Percentiles rank a stretch among this genome's conserved stretches.
phyloP scores from a whole-genome alignment of 2,888 invertebrate species.

The Octodonta nipae region DNA sequence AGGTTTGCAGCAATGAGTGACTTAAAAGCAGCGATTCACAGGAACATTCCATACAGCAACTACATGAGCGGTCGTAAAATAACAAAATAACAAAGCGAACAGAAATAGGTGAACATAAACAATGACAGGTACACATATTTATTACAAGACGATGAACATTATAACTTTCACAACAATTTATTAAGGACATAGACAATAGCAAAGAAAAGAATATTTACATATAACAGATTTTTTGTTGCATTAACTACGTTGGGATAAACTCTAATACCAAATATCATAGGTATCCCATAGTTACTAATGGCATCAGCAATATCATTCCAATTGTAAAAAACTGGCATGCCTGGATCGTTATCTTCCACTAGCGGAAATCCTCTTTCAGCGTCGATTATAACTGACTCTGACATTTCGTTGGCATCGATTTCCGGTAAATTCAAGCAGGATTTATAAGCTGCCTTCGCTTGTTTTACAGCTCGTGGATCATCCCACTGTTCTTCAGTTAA shows the following conservation, averaged over 20 bases:
- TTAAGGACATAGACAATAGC: too few relatives aligned
- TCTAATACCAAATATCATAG: conserved; percentile 29
- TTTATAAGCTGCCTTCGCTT: conserved; percentile 29
- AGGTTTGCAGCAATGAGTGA: too few relatives aligned
- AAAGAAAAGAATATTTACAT: too few relatives aligned
- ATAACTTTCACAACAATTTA: too few relatives aligned
- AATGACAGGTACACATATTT: too few relatives aligned
- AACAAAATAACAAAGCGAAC: too few relatives aligned
- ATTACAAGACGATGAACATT: too few relatives aligned
- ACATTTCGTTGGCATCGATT: conserved; percentile 17
- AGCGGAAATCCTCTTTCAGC: conserved; percentile 29
- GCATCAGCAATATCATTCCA: conserved; percentile 30
- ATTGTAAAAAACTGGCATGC: conserved; percentile 9
- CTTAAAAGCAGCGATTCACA: too few relatives aligned
- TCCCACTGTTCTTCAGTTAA: conserved; percentile 12
- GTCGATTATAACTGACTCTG: conserved; percentile 26
- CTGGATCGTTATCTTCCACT: conserved; percentile 10
- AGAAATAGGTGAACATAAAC: too few relatives aligned
- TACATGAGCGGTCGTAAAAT: too few relatives aligned
- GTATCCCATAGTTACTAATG: conserved; percentile 30
- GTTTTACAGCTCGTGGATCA: conserved; percentile 29
- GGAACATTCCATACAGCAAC: too few relatives aligned
- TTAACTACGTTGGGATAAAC: conserved; percentile 18
- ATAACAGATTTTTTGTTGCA: conserved; percentile 25
- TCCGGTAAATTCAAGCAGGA: conserved; percentile 26